Conservation (phyloP, 2,888 invertebrate species). For the Caenorhabditis macrosperma region DNA sequence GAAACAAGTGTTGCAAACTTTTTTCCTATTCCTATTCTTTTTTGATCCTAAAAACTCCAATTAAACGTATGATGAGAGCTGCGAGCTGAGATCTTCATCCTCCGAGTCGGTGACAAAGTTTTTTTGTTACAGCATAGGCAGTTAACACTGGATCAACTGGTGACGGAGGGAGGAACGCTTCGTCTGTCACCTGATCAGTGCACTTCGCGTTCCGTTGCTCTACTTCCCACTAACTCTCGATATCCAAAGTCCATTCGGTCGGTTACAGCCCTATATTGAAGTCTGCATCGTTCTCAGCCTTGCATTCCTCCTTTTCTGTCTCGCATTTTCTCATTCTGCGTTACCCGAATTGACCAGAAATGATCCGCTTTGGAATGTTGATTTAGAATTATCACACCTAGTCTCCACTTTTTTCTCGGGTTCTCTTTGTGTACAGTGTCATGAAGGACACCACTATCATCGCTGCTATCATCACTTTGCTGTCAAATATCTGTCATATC, state of each 20-base stretch:
- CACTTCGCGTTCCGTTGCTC: background rate
- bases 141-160: slow-evolving; percentile 13
- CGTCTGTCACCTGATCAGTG: slow-evolving; percentile 28
- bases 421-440: slow-evolving; percentile 32
- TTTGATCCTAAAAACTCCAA: too few relatives aligned
- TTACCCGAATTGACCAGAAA: slow-evolving; percentile 16
- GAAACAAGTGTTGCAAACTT: background rate
- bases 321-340: slow-evolving; percentile 6
- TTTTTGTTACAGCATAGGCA: background rate
- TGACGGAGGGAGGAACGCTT: slow-evolving; percentile 23
- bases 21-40: background rate
- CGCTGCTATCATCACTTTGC: slow-evolving; percentile 25
- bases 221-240: background rate
- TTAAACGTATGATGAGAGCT: too few relatives aligned
- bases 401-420: slow-evolving; percentile 22
- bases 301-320: too few relatives aligned
- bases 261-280: too few relatives aligned
- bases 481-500: slow-evolving; percentile 30
- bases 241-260: too few relatives aligned
- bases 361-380: slow-evolving; percentile 46
- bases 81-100: too few relatives aligned
- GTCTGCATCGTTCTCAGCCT: too few relatives aligned
- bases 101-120: too few relatives aligned
- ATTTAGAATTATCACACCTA: slow-evolving; percentile 45
- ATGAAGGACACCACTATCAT: slow-evolving; percentile 39